These are phyloP conservation scores for Aculops lycopersici DNA, from an alignment of 1,140 invertebrate genomes.

Conservation along the genomic window DNA sequence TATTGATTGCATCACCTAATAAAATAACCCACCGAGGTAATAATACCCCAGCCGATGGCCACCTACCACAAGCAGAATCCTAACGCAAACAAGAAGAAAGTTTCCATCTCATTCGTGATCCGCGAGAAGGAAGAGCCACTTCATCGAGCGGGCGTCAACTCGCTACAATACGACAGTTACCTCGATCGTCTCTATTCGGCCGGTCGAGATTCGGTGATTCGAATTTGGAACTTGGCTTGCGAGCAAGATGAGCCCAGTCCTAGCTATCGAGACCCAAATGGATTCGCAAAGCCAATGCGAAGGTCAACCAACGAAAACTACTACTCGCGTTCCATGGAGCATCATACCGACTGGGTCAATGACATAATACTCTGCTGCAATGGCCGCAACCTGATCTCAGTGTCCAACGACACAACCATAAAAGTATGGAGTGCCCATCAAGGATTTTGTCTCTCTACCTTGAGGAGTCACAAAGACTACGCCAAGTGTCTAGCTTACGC, in stretches of 20 bases:
- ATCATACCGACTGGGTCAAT: slow-evolving; percentile 99
- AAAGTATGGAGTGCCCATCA: slow-evolving; percentile 99
- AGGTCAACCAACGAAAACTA: slow-evolving; percentile 24
- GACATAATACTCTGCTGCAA: slow-evolving; percentile 90
- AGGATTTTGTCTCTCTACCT: slow-evolving; percentile 91
- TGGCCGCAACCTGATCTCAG: slow-evolving; percentile 85
- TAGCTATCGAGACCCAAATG: background rate
- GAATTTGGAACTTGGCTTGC: slow-evolving; percentile 47
- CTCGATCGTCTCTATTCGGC: slow-evolving; percentile 73
- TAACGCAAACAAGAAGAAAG: slow-evolving; percentile 8
- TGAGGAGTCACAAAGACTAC: slow-evolving; percentile 92
- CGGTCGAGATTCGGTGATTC: slow-evolving; percentile 85
- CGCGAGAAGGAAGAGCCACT: slow-evolving; percentile 70
- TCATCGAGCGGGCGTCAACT: slow-evolving; percentile 80
- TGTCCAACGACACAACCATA: slow-evolving; percentile 91
- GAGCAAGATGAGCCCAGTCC: background rate
- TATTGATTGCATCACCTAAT: no score
- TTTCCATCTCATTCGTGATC: slow-evolving; percentile 83
- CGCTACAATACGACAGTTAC: slow-evolving; percentile 59
- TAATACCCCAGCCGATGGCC: no score
- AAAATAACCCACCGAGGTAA: no score
- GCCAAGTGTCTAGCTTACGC: slow-evolving; percentile 92
- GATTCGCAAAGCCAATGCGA: background rate
- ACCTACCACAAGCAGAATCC: no score
- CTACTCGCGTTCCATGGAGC: slow-evolving; percentile 57